Base-by-base conservation (phyloP, 2,113 vertebrate genomes). In the Cariama cristata region DNA sequence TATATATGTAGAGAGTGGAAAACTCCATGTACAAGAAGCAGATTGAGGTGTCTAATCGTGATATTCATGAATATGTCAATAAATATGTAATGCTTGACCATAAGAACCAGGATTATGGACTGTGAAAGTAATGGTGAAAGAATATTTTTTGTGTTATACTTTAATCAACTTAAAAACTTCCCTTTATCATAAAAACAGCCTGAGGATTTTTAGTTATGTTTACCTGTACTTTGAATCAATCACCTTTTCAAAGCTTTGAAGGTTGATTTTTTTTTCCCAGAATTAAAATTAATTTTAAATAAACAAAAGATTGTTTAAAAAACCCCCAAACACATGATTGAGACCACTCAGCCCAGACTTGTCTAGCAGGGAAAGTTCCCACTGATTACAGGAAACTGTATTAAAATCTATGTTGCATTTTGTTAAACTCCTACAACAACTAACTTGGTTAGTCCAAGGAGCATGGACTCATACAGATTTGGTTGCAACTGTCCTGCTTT, bases 301-400 rank as follows among this genome's bases (percentile, higher is more conserved):
- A 33, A 49, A 13, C 3, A 71, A 60, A 64, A 23, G 1, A 23
- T 16, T 32, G 8, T 47, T 40, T 21, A 47, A n/a, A 24, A 24
- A 14, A 35, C 35, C 55, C 38, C 5, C 8, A 32, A 40, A 1
- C 10, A 26, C 9, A 56, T 50, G 76, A 35, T 35, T n/a, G 17
- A 44, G 5, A 67, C 7, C 4, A 52, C 6, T 2, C 9, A 44
- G 7, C 3, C 6, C 9, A 75, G 13, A 18, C 12, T 42, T 40
- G 1, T 60, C 14, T 9, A n/a, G 40, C 79, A 52, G 3, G 6
- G 16, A 71, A 84, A 62, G 24, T 38, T 66, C 8, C 7, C 18
- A 6, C 1, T 56, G 17, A 56, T 49, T 76, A 58, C 21, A 83
- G 16, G 14, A 20, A 79, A 52, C 21, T 0, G 73, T 4, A 1